Conservation (phyloP, 2,113 vertebrate genomes). For the Tichodroma muraria region DNA sequence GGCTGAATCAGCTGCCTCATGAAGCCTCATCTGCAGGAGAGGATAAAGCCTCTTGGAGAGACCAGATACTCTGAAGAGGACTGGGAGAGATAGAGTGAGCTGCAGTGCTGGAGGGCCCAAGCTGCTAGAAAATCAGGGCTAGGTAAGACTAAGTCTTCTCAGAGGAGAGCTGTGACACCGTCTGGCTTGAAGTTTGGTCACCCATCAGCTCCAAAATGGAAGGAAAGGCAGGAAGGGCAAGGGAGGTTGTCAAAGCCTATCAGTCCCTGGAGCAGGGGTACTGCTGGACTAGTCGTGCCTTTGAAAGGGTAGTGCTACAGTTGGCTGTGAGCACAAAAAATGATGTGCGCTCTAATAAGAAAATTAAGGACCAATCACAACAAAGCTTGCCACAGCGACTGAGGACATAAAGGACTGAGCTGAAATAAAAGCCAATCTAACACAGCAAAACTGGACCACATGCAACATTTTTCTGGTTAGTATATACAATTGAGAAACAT, state of each 20-base stretch:
- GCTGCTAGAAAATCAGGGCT: background rate
- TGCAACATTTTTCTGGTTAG: conserved; percentile 29
- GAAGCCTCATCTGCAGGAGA: background rate
- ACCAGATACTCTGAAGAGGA: background rate
- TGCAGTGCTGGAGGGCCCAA: background rate
- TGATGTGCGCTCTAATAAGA: background rate
- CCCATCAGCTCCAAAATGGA: background rate
- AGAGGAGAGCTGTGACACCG: background rate
- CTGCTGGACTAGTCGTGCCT: background rate
- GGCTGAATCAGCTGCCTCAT: background rate
- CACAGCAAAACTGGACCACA: background rate
- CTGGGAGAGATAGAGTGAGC: background rate
- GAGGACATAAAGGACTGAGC: background rate
- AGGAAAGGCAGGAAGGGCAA: background rate
- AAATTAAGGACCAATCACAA: conserved; percentile 11
- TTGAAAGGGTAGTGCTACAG: background rate
- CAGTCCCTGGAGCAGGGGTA: background rate
- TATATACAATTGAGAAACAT: conserved; percentile 17
- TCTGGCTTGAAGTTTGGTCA: background rate
- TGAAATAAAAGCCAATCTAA: background rate
- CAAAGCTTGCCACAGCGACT: background rate
- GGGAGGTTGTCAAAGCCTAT: background rate
- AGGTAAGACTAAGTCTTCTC: background rate
- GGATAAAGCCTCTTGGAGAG: background rate
- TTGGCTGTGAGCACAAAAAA: background rate